phyloP scores from a whole-genome alignment of 2,888 invertebrate species.

The Hydriomena furcata region DNA sequence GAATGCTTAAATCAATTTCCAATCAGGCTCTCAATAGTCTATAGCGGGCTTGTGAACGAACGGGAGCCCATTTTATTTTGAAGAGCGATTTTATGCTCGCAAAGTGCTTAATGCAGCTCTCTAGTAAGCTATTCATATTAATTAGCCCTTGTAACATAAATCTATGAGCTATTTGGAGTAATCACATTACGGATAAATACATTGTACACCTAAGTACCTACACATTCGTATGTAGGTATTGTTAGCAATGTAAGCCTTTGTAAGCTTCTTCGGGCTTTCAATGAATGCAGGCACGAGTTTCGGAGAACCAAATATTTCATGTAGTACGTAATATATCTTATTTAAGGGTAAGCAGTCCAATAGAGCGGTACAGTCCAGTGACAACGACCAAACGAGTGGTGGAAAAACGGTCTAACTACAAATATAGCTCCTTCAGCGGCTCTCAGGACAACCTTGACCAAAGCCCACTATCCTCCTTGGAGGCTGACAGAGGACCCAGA shows the following conservation, averaged over 20 bases:
- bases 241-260: background rate
- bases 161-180: slow-evolving; percentile 16
- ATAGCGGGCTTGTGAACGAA: slow-evolving; percentile 41
- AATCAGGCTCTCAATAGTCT: slow-evolving; percentile 44
- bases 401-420: slow-evolving; percentile 76
- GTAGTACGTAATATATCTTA: too few species aligned
- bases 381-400: slow-evolving; percentile 72
- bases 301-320: too few species aligned
- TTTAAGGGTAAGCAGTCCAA: slow-evolving; percentile 73
- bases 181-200: slow-evolving; percentile 7
- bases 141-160: slow-evolving; percentile 25
- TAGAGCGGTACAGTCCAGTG: slow-evolving; percentile 72
- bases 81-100: slow-evolving; percentile 28
- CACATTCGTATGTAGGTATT: background rate
- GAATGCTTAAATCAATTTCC: slow-evolving; percentile 51
- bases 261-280: slow-evolving; percentile 20
- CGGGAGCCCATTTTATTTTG: slow-evolving; percentile 39
- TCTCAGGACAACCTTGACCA: slow-evolving; percentile 76
- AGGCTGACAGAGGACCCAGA: slow-evolving; percentile 63
- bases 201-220: background rate
- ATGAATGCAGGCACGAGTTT: background rate
- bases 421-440: slow-evolving; percentile 72
- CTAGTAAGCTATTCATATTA: slow-evolving; percentile 26
- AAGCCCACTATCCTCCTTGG: slow-evolving; percentile 69
- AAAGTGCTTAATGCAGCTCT: slow-evolving; percentile 32